phyloP scores from a whole-genome alignment of 1,140 invertebrate species.

The Homalodisca vitripennis region DNA sequence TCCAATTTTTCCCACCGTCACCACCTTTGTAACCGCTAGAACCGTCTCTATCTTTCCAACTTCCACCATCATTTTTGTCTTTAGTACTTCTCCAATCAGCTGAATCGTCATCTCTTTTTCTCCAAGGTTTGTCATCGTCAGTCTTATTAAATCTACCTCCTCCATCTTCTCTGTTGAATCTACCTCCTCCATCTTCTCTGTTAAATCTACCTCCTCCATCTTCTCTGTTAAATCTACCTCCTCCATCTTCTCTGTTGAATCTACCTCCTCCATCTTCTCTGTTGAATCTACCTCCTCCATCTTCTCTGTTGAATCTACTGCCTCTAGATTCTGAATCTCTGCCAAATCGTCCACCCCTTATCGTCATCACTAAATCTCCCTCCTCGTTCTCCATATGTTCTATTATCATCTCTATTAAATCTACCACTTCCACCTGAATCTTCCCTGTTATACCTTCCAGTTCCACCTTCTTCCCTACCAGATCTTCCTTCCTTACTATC shows the following conservation, averaged over 20 bases:
- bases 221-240: constrained; percentile 7
- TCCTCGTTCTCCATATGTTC: not conserved
- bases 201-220: not conserved
- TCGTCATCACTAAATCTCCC: not conserved
- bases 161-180: constrained; percentile 35
- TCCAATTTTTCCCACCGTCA: not conserved
- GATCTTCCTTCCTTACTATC: not conserved
- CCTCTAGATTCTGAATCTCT: constrained; percentile 25
- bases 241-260: constrained; percentile 16
- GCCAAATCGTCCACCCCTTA: not conserved
- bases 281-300: constrained; percentile 35
- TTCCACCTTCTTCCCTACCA: too few species aligned
- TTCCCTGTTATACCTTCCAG: too few species aligned
- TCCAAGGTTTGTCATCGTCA: constrained; percentile 27
- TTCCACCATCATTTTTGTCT: constrained; percentile 30
- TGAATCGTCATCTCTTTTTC: constrained; percentile 36
- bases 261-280: constrained; percentile 31
- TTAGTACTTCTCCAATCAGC: constrained; percentile 24
- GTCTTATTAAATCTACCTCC: constrained; percentile 35
- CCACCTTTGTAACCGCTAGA: too few species aligned
- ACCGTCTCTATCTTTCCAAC: constrained; percentile 27
- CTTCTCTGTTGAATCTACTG: constrained; percentile 29
- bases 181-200: not conserved
- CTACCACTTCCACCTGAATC: too few species aligned
- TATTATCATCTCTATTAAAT: constrained; percentile 24